Evolutionary conservation across 2,888 invertebrate species (phyloP).

Genomic region (Callinectes sapidus): DNA sequence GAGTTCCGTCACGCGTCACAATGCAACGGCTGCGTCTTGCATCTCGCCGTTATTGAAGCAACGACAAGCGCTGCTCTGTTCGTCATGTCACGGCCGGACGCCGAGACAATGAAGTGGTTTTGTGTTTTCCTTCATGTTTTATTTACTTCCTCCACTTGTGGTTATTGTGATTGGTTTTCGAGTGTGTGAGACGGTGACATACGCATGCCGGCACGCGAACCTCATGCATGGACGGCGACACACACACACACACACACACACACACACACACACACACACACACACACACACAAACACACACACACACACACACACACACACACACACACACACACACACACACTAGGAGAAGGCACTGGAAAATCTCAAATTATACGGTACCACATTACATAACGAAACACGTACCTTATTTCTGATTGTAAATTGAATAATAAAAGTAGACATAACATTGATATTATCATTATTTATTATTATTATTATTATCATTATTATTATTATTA

Average conservation of each 20-base stretch:
- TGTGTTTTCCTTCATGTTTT: not conserved
- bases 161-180: not conserved
- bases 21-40: conserved; percentile 1
- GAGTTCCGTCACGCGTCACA: not conserved
- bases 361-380: not conserved
- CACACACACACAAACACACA: not conserved
- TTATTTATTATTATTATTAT: no score
- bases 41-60: not conserved
- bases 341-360: not conserved
- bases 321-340: no score
- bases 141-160: not conserved
- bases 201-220: not conserved
- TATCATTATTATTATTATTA: no score
- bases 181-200: not conserved
- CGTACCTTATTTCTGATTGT: not conserved
- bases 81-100: conserved; percentile 21
- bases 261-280: not conserved
- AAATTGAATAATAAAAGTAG: not conserved
- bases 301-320: no score
- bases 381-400: not conserved
- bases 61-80: not conserved
- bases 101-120: not conserved
- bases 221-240: not conserved
- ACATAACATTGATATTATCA: not conserved
- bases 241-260: not conserved